Evolutionary conservation across 2,797 vertebrate species (phyloP).

Genomic region (Myotis vivesi): DNA sequence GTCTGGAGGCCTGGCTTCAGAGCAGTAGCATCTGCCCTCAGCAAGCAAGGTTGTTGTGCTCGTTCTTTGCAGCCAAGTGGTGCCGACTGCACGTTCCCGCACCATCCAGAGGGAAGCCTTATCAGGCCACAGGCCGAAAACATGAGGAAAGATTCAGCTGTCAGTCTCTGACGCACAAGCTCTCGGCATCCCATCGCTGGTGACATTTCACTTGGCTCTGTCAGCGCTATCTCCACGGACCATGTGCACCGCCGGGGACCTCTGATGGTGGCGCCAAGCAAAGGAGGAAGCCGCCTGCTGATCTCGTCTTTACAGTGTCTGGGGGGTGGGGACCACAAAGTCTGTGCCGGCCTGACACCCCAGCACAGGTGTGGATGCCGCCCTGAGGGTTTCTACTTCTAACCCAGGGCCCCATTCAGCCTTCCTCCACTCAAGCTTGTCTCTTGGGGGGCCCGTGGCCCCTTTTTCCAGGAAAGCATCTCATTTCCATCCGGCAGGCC

Average conservation of each 20-base stretch:
- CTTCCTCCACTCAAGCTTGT: fast-evolving
- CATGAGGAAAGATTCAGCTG: constrained; percentile 84
- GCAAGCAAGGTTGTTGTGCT: constrained; percentile 74
- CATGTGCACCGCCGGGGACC: constrained; percentile 60
- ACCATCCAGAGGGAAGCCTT: constrained; percentile 83
- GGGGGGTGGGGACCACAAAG: not conserved
- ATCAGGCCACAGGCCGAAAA: constrained; percentile 82
- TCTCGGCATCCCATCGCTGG: not conserved
- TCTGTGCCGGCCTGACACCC: fast-evolving
- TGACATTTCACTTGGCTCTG: constrained; percentile 84
- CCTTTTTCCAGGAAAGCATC: not conserved
- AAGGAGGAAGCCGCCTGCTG: constrained; percentile 75
- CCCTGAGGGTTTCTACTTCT: not conserved
- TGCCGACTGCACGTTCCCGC: constrained; percentile 75
- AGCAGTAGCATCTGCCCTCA: constrained; percentile 70
- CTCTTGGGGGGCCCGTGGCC: fast-evolving
- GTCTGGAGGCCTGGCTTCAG: not conserved
- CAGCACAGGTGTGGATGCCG: not conserved
- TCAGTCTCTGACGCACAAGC: constrained; percentile 82
- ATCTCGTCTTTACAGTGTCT: constrained; percentile 73
- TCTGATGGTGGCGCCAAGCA: constrained; percentile 74
- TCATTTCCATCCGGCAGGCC: not conserved
- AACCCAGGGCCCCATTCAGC: fast-evolving
- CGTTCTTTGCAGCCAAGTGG: constrained; percentile 74
- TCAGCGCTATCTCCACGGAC: constrained; percentile 79